Base-by-base conservation (phyloP, 2,888 invertebrate genomes). In the Lordiphosa andalusiaca region DNA sequence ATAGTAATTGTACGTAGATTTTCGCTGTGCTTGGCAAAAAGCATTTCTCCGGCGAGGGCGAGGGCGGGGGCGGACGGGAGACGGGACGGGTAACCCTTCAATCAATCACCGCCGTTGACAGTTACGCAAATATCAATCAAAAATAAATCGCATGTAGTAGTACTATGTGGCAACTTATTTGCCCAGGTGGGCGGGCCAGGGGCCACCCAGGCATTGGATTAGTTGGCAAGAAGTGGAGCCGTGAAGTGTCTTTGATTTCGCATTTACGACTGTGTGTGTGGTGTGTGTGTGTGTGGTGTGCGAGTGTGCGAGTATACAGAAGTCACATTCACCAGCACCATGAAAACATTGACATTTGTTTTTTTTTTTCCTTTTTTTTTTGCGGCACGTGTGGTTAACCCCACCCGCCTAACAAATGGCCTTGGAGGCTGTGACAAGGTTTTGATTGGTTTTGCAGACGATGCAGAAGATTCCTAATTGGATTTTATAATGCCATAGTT, bases 51-150 rank as follows among this genome's bases (percentile, higher is more conserved):
- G 23, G 53, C 19, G 35, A 2, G 12, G 4, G 53, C 6, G 39
- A 16, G 19, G 10, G 44, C 4, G 30, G 13, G 4, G 21, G 23
- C 4, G 25, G 25, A 1, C 6, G 6, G 49, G 42, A 36, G 48
- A 19, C 33, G 33, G 41, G 42, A 36, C 36, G 16, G 41, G 64
- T 61, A 71, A 71, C 75, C 66, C 84, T 77, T 82, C 84, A 77
- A 77, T 77, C 77, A 77, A 77, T 77, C 77, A 82, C 75, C 78
- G 56, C 64, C 66, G 82, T 69, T 77, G 77, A 77, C 77, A 82
- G 82, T 84, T 77, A 82, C 84, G 77, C 84, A 77, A 77, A 77
- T 77, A 77, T 77, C 84, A 77, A 84, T 84, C 77, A 77, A 77
- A 77, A 74, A 84, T 77, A 77, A 77, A 77, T 84, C 84, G 82